phyloP scores from a whole-genome alignment of 2,113 vertebrate species.

The Macaca nemestrina region DNA sequence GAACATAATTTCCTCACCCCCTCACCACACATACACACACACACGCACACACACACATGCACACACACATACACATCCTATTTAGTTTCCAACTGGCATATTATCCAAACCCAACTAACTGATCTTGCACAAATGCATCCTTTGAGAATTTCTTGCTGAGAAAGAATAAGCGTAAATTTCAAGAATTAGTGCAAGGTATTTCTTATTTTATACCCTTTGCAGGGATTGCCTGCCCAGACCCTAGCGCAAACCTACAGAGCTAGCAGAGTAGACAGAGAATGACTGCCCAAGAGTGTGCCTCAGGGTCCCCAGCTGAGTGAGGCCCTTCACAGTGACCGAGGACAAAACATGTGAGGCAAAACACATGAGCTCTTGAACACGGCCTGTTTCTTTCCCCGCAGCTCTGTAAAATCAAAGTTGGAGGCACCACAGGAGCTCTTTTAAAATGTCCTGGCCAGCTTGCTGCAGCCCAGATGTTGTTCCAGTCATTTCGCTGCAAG shows the following conservation, averaged over 20 bases:
- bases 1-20: not conserved
- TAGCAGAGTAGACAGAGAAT: not conserved
- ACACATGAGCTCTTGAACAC: conserved; percentile 79
- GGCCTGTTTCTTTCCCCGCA: conserved; percentile 82
- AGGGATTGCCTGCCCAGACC: not conserved
- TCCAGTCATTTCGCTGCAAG: conserved; percentile 77
- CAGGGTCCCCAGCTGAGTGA: conserved; percentile 42
- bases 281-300: not conserved
- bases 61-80: not conserved
- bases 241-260: not conserved
- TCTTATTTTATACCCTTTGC: conserved; percentile 4
- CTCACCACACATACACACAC: not conserved
- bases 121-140: not conserved
- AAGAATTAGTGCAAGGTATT: not conserved
- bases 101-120: conserved; percentile 33
- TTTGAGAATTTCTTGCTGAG: conserved; percentile 34
- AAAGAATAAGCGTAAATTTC: conserved; percentile 52
- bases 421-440: conserved; percentile 86
- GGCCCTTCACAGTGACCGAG: conserved; percentile 77
- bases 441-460: conserved; percentile 83
- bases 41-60: not conserved
- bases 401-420: conserved; percentile 88
- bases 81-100: conserved; percentile 22
- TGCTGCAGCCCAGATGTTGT: conserved; percentile 87
- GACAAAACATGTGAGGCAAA: conserved; percentile 80